A percentile compares a stretch with the other conserved stretches of the same genome.
These are phyloP conservation scores for Anthoptus insignis DNA, from an alignment of 2,888 invertebrate genomes.

Conservation along the genomic window DNA sequence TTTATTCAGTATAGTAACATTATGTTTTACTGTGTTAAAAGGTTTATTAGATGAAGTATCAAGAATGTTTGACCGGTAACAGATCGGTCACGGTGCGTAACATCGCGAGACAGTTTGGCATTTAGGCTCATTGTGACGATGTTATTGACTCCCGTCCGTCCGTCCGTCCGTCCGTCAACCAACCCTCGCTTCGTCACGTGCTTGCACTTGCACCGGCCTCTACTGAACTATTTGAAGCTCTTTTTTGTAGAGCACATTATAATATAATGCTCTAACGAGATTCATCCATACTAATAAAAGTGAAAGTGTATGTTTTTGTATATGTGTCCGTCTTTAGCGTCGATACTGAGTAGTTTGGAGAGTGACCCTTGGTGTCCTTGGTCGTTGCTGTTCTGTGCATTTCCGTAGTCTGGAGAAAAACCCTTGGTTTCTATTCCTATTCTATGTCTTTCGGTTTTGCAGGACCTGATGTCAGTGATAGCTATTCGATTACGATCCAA, in stretches of 20 bases:
- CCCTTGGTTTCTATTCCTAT: too few relatives aligned
- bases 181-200: constrained; percentile 63
- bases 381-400: too few relatives aligned
- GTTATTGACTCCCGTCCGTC: constrained; percentile 75
- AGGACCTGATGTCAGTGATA: too few relatives aligned
- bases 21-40: too few relatives aligned
- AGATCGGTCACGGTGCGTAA: constrained; percentile 69
- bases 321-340: too few relatives aligned
- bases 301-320: too few relatives aligned
- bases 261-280: constrained; percentile 8
- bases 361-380: too few relatives aligned
- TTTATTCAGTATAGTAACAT: too few relatives aligned
- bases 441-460: too few relatives aligned
- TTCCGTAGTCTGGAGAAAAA: too few relatives aligned
- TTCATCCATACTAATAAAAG: constrained; percentile 29
- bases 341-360: too few relatives aligned
- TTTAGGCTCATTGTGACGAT: constrained; percentile 79
- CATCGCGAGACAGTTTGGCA: constrained; percentile 81
- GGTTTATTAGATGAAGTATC: constrained; percentile 62
- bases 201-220: constrained; percentile 48
- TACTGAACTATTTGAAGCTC: constrained; percentile 23
- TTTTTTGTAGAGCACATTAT: constrained; percentile 8
- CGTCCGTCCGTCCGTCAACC: constrained; percentile 63
- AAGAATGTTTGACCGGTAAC: constrained; percentile 53
- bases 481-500: too few relatives aligned